These are phyloP conservation scores for Cairina moschata DNA, from an alignment of 2,113 vertebrate genomes.

Conservation along the genomic window DNA sequence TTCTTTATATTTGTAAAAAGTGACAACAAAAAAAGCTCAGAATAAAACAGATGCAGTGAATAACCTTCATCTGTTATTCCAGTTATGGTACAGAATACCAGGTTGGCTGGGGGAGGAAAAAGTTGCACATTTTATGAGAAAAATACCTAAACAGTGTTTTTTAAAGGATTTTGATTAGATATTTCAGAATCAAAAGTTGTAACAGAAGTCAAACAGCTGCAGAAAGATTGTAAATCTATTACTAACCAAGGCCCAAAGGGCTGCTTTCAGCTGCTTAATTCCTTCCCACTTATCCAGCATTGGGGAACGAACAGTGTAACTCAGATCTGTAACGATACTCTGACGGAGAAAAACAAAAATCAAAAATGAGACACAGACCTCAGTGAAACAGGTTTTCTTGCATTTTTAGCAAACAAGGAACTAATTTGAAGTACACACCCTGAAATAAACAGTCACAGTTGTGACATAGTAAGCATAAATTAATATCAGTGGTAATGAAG, in stretches of 20 bases:
- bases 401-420: background rate
- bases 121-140: background rate
- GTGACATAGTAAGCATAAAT: background rate
- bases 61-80: background rate
- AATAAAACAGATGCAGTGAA: background rate
- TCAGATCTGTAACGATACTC: slow-evolving; percentile 95
- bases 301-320: slow-evolving; percentile 92
- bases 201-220: background rate
- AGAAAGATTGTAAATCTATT: slow-evolving; percentile 3
- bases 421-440: background rate
- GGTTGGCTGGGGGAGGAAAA: background rate
- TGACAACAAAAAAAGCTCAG: background rate
- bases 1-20: background rate
- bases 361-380: background rate
- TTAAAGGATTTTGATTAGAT: background rate
- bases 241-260: slow-evolving; percentile 97
- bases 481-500: background rate
- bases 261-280: slow-evolving; percentile 96
- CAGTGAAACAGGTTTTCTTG: background rate
- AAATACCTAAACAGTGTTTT: background rate
- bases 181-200: background rate
- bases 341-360: slow-evolving; percentile 56
- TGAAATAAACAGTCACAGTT: background rate
- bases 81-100: background rate
- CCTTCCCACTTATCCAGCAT: slow-evolving; percentile 99